A percentile compares a stretch with the other conserved stretches of the same genome.
Evolutionary conservation across 2,797 vertebrate genomes (phyloP).

Genomic region (Heteromormyrus szaboi): DNA sequence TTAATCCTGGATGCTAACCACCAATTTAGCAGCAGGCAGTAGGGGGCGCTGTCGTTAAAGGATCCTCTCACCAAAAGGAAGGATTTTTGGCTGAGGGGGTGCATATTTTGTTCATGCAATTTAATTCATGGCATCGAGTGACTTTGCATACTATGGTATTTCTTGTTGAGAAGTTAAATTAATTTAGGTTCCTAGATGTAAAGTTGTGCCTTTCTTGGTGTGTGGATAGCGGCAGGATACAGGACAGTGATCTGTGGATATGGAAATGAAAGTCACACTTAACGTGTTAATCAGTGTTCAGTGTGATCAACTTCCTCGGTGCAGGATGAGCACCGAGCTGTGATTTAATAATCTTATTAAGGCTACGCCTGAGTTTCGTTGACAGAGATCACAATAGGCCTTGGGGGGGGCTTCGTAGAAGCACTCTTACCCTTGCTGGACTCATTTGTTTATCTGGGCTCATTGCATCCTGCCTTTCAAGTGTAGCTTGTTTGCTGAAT

Average conservation of each 20-base stretch:
- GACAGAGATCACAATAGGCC: not conserved
- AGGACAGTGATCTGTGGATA: not conserved
- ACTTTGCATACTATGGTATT: not conserved
- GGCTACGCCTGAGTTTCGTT: conserved; percentile 6
- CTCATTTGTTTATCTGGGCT: not conserved
- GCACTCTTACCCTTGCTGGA: not conserved
- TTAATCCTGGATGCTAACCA: not conserved
- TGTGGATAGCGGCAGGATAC: not conserved
- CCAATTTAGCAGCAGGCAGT: not conserved
- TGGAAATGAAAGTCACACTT: not conserved
- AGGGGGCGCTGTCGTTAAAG: not conserved
- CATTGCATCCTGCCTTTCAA: not conserved
- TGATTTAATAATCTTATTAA: conserved; percentile 24
- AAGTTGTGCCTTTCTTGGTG: not conserved
- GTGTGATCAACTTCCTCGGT: not conserved
- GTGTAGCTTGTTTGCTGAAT: not conserved
- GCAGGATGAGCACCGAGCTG: conserved; percentile 11
- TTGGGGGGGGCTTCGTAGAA: not conserved
- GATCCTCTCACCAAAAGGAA: not conserved
- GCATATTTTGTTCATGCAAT: not conserved
- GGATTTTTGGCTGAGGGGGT: not conserved
- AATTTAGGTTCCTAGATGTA: not conserved
- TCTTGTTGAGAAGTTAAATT: not conserved
- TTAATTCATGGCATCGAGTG: not conserved
- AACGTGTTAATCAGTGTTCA: not conserved